phyloP scores from a whole-genome alignment of 2,888 invertebrate species.

The Myathropa florea region DNA sequence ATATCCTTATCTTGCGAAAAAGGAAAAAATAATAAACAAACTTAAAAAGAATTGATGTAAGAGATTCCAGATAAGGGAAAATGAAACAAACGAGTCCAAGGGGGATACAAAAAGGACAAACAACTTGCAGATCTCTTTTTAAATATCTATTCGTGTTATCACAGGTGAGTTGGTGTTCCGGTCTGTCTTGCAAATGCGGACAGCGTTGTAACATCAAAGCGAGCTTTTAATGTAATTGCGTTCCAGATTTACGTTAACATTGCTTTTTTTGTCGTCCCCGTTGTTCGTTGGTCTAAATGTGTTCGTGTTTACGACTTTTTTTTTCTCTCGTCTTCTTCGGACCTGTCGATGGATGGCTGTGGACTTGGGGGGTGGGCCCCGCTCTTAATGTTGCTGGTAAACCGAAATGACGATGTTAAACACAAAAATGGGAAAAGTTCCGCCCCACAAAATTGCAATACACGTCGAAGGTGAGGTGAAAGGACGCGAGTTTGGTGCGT shows the following conservation, averaged over 20 bases:
- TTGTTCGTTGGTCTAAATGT: constrained; percentile 7
- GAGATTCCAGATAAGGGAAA: constrained; percentile 9
- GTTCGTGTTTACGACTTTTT: constrained; percentile 26
- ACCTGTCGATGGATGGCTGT: constrained; percentile 4
- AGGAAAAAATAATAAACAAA: constrained; percentile 24
- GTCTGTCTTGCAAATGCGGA: constrained; percentile 12
- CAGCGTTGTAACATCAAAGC: constrained; percentile 52
- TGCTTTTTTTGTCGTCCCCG: neutral
- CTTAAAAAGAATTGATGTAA: constrained; percentile 27
- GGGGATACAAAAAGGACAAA: neutral
- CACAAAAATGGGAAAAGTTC: constrained; percentile 39
- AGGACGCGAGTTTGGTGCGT: neutral
- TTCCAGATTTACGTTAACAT: constrained; percentile 50
- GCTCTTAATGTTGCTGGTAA: constrained; percentile 47
- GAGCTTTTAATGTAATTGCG: constrained; percentile 65
- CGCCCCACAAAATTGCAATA: constrained; percentile 15
- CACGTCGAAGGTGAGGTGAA: neutral
- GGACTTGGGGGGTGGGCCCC: neutral
- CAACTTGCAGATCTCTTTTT: neutral
- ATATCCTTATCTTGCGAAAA: constrained; percentile 35
- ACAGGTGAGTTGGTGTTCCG: constrained; percentile 45
- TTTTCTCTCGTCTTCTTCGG: constrained; percentile 5
- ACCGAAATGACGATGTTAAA: constrained; percentile 54
- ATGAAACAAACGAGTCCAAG: constrained; percentile 6
- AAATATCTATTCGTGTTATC: constrained; percentile 45